These are phyloP conservation scores for Mamestra configurata DNA, from an alignment of 1,140 invertebrate genomes.

Conservation along the genomic window DNA sequence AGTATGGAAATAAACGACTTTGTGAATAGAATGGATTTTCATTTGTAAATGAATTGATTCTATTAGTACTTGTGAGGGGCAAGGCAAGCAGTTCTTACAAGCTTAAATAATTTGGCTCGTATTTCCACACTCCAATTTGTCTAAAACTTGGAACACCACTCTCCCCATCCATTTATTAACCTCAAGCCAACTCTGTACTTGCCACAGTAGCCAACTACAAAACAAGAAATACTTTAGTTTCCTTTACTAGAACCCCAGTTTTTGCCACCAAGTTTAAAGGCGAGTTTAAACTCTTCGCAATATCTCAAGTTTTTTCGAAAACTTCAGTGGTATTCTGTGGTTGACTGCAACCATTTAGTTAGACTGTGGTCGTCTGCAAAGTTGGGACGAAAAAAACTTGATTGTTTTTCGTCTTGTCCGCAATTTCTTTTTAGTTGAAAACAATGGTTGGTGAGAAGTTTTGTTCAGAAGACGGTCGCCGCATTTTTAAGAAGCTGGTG, in stretches of 20 bases:
- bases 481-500: constrained; percentile 12
- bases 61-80: neutral
- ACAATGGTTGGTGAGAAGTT: constrained; percentile 28
- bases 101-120: neutral
- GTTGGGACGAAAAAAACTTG: neutral
- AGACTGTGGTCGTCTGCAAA: constrained; percentile 10
- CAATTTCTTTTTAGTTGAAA: constrained; percentile 24
- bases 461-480: neutral
- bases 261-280: neutral
- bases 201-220: neutral
- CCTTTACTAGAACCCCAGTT: constrained; percentile 12
- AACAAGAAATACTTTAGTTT: constrained; percentile 2
- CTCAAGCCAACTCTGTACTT: neutral
- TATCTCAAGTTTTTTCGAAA: constrained; percentile 11
- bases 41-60: neutral
- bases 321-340: constrained; percentile 9
- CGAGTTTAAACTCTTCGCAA: constrained; percentile 1
- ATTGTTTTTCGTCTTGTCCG: constrained; percentile 30
- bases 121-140: neutral
- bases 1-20: too few species aligned
- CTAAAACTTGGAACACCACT: neutral
- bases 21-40: too few species aligned
- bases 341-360: constrained; percentile 27
- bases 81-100: neutral
- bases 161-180: neutral